A percentile compares a stretch with the other conserved stretches of the same genome.
Conservation (phyloP, 2,113 vertebrate species). For the Danionella cerebrum region DNA sequence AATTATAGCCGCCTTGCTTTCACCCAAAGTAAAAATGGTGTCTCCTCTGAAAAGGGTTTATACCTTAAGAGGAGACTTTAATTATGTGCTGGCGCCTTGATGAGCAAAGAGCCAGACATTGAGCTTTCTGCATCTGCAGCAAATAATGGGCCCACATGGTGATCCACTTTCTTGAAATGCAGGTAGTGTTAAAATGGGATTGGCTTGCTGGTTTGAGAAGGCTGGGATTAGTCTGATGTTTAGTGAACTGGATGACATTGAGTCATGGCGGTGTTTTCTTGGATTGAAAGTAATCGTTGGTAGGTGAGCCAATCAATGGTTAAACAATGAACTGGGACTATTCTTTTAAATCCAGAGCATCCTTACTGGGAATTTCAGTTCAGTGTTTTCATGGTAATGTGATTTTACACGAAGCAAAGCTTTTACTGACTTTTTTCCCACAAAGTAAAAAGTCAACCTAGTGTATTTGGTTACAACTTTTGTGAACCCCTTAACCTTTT, state of each 20-base stretch:
- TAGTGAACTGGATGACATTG: not conserved
- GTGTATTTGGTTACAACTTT: not conserved
- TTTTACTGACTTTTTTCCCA: not conserved
- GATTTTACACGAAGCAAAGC: not conserved
- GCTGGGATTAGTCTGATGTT: constrained; percentile 57
- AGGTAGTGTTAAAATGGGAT: constrained; percentile 56
- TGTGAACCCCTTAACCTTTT: not conserved
- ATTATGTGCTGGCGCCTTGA: constrained; percentile 2
- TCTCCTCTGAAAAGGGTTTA: not conserved
- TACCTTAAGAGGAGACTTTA: not conserved
- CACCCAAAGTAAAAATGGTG: not conserved
- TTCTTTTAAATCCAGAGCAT: no score
- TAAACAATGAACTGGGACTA: no score
- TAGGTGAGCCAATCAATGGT: no score
- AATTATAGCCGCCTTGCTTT: no score
- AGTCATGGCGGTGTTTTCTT: no score
- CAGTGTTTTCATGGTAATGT: not conserved
- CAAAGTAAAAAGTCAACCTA: not conserved
- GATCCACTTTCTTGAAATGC: constrained; percentile 33
- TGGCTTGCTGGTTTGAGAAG: constrained; percentile 50
- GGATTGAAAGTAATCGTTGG: no score
- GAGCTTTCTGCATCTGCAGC: not conserved
- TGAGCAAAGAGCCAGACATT: constrained; percentile 7
- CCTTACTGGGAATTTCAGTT: constrained; percentile 4
- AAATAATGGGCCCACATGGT: constrained; percentile 9